phyloP scores from a whole-genome alignment of 2,113 vertebrate species.

The Ciconia stormi region DNA sequence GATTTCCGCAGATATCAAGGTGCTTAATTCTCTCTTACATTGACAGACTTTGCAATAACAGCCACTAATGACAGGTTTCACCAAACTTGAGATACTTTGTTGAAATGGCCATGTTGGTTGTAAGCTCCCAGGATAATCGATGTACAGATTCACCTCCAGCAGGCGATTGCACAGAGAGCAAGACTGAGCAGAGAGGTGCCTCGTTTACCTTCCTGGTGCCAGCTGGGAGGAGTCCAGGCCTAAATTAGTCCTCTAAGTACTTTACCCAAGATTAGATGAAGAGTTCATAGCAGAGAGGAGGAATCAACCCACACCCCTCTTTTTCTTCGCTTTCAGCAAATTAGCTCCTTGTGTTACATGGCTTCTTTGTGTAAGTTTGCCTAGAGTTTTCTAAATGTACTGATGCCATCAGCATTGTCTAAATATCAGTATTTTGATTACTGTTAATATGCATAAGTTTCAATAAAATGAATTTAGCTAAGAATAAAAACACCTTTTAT shows the following conservation, averaged over 20 bases:
- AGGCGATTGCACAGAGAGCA: background rate
- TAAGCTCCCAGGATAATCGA: rapidly evolving
- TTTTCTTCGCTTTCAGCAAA: background rate
- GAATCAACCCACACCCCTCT: background rate
- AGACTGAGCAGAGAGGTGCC: rapidly evolving
- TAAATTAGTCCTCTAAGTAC: background rate
- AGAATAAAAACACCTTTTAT: slow-evolving; percentile 70
- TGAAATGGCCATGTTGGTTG: rapidly evolving
- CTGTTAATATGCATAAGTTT: slow-evolving; percentile 5
- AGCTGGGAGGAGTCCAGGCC: background rate
- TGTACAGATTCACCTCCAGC: background rate
- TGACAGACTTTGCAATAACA: background rate
- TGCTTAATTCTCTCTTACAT: background rate
- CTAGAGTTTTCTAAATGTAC: background rate
- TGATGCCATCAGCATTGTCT: background rate
- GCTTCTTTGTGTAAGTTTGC: background rate
- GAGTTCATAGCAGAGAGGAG: background rate
- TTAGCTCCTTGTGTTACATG: background rate
- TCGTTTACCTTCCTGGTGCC: background rate
- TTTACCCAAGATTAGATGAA: background rate
- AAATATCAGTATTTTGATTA: slow-evolving; percentile 36
- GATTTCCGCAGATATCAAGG: rapidly evolving
- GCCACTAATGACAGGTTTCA: background rate
- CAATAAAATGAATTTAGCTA: slow-evolving; percentile 42
- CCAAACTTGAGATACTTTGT: background rate